phyloP scores from a whole-genome alignment of 2,113 vertebrate genomes.

The Xiphophorus maculatus region DNA sequence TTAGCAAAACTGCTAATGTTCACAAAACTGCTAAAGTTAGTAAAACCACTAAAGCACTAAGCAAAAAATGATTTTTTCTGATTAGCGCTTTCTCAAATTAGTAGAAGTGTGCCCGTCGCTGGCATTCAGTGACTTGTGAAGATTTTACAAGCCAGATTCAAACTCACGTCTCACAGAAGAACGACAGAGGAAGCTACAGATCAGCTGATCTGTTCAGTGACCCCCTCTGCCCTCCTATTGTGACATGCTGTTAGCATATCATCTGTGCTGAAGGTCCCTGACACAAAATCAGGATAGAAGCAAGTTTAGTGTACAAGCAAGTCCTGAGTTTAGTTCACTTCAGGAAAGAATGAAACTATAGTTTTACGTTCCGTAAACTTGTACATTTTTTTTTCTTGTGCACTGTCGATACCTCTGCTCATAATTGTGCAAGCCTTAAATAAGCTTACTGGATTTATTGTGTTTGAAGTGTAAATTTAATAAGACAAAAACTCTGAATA shows the following conservation, averaged over 20 bases:
- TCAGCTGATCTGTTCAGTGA: conserved; percentile 27
- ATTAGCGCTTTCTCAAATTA: too few species aligned
- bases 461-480: conserved; percentile 33
- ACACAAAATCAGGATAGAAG: background rate
- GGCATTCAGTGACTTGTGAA: background rate
- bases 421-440: conserved; percentile 29
- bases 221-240: conserved; percentile 9
- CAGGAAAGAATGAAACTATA: background rate
- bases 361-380: conserved; percentile 24
- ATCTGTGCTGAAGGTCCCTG: background rate
- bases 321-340: conserved; percentile 4
- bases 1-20: too few species aligned
- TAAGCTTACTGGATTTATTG: conserved; percentile 28
- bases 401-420: conserved; percentile 20
- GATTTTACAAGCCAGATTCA: conserved; percentile 29
- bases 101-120: background rate
- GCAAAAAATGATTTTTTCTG: too few species aligned
- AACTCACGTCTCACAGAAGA: conserved; percentile 23
- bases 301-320: background rate
- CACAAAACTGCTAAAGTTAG: too few species aligned
- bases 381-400: conserved; percentile 5
- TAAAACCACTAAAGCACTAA: too few species aligned
- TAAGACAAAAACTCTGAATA: conserved; percentile 10
- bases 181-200: conserved; percentile 1
- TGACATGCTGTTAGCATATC: conserved; percentile 34